These are phyloP conservation scores for Eonycteris spelaea DNA, from an alignment of 2,113 vertebrate genomes.

Conservation along the genomic window DNA sequence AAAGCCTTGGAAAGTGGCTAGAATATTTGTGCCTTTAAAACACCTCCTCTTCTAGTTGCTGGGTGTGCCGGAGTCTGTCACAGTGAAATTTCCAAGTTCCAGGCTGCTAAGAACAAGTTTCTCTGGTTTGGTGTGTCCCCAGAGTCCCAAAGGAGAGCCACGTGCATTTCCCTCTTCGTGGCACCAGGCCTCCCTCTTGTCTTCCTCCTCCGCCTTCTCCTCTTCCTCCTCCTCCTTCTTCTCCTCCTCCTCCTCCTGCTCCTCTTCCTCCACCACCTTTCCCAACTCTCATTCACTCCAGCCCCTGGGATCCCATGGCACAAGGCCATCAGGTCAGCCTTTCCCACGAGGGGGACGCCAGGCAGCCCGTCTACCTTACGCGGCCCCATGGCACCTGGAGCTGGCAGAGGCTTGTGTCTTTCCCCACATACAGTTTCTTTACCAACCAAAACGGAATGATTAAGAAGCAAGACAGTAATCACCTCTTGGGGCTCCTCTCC, in stretches of 20 bases:
- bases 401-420: not conserved
- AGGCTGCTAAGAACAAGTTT: conserved; percentile 67
- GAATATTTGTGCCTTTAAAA: not conserved
- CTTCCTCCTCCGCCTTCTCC: not conserved
- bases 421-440: not conserved
- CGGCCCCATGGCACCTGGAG: not conserved
- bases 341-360: not conserved
- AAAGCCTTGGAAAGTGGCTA: not conserved
- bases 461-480: not conserved
- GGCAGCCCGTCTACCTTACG: too few species aligned
- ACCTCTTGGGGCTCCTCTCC: not conserved
- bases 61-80: conserved; percentile 60
- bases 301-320: not conserved
- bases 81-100: conserved; percentile 40
- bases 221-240: not conserved
- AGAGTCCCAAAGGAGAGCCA: not conserved
- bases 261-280: not conserved
- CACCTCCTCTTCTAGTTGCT: not conserved
- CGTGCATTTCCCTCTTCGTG: not conserved
- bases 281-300: not conserved
- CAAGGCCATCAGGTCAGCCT: not conserved
- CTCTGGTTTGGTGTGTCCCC: conserved; percentile 69
- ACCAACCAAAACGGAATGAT: not conserved
- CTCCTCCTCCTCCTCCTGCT: not conserved
- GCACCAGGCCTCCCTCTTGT: not conserved